Evolutionary conservation across 2,113 vertebrate species (phyloP), one percentile per base, ranked within the genome.

Genomic region (Sinocyclocheilus grahami): DNA sequence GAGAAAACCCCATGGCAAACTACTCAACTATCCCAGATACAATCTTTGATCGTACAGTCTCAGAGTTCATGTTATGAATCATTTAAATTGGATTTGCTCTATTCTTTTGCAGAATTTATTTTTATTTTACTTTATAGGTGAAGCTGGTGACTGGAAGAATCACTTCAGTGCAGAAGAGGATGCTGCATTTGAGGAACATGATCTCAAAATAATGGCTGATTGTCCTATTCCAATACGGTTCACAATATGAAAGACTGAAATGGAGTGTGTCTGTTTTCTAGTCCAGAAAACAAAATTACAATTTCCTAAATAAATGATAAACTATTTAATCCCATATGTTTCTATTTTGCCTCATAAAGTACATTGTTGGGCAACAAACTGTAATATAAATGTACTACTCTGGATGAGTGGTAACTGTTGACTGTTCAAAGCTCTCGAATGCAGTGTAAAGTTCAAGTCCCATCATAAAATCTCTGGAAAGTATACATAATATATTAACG

Each of bases 71-170:
- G 62, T n/a, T 24, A 10, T 63, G n/a, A 67, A 30, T 67, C 0
- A 8, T 33, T 67, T 24, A 62, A 22, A 3, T 3, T 60, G 8
- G 60, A 62, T 22, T 18, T 7, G 3, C 5, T 4, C 7, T 8
- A 42, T 42, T 39, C 42, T 42, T 42, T 42, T 42, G 7, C 42
- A 9, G 42, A 42, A 10, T 42, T 42, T 42, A 42, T 9, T 10
- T 22, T 74, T 24, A 5, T 75, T 16, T 80, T 58, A 75, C 22
- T 84, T 83, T 22, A 48, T n/a, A 96, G 95, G 93, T 13, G 72
- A 60, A 30, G 93, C 94, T 0, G 94, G 95, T 0, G 95, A 96
- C 77, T 96, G 95, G 95, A 95, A 94, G 89, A 95, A 93, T 72
- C 79, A 95, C 72, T 96, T 96, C 90, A 96, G 92, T 1, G 92